Evolutionary conservation across 2,888 invertebrate species (phyloP).

Genomic region (Meteorus colon): DNA sequence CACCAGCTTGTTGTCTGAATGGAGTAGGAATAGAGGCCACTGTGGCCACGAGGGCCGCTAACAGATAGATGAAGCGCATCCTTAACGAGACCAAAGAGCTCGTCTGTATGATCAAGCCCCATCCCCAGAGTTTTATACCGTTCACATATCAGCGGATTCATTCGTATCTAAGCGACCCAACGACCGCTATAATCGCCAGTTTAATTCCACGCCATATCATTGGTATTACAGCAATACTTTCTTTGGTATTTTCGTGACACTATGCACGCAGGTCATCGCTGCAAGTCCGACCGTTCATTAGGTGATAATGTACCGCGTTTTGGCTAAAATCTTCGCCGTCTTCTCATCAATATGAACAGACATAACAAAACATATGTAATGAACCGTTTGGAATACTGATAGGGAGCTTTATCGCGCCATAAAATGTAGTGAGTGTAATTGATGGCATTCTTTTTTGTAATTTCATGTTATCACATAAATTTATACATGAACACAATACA

Average conservation of each 20-base stretch:
- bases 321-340: no score
- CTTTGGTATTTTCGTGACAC: not conserved
- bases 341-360: no score
- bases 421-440: no score
- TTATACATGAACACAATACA: no score
- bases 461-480: no score
- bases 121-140: slow-evolving; percentile 65
- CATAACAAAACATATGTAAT: no score
- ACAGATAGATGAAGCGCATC: slow-evolving; percentile 67
- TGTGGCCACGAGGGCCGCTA: slow-evolving; percentile 67
- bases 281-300: not conserved
- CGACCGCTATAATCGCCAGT: slow-evolving; percentile 55
- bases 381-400: no score
- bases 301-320: not conserved
- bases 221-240: slow-evolving; percentile 21
- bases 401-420: no score
- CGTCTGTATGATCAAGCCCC: slow-evolving; percentile 50
- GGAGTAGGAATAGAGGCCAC: slow-evolving; percentile 59
- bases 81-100: slow-evolving; percentile 56
- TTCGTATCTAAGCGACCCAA: slow-evolving; percentile 63
- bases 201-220: slow-evolving; percentile 30
- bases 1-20: slow-evolving; percentile 66
- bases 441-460: no score
- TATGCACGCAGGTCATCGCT: not conserved
- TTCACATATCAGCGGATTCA: slow-evolving; percentile 60